These are phyloP conservation scores for Tadarida brasiliensis DNA, from an alignment of 2,797 vertebrate species.

Conservation along the genomic window DNA sequence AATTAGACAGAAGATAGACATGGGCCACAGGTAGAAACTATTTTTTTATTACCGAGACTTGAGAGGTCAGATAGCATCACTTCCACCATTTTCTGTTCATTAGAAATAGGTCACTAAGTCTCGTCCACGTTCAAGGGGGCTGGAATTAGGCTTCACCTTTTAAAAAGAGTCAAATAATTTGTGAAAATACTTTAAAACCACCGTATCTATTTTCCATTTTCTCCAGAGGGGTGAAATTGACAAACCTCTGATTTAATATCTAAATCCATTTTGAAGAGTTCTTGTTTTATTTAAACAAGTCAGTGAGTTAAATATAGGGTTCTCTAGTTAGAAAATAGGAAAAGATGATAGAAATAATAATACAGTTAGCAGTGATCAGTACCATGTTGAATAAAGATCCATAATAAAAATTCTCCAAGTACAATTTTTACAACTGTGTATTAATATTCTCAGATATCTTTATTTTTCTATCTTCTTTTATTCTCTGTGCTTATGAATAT, in stretches of 20 bases:
- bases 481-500: neutral
- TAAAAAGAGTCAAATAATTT: constrained; percentile 36
- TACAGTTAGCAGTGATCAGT: constrained; percentile 32
- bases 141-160: neutral
- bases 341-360: neutral
- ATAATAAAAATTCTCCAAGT: constrained; percentile 66
- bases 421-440: constrained; percentile 6
- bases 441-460: constrained; percentile 37
- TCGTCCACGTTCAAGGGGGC: neutral
- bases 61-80: neutral
- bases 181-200: constrained; percentile 29
- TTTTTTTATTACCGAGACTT: constrained; percentile 23
- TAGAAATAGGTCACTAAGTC: constrained; percentile 40
- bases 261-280: constrained; percentile 56
- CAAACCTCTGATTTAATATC: neutral
- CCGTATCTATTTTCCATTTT: constrained; percentile 29
- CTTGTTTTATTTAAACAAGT: constrained; percentile 62
- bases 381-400: constrained; percentile 45
- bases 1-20: neutral
- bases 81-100: neutral
- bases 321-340: constrained; percentile 63
- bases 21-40: neutral
- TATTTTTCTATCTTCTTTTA: constrained; percentile 27
- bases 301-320: neutral
- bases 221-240: constrained; percentile 19